Conservation (phyloP, 1,140 invertebrate species). For the Penaeus indicus region DNA sequence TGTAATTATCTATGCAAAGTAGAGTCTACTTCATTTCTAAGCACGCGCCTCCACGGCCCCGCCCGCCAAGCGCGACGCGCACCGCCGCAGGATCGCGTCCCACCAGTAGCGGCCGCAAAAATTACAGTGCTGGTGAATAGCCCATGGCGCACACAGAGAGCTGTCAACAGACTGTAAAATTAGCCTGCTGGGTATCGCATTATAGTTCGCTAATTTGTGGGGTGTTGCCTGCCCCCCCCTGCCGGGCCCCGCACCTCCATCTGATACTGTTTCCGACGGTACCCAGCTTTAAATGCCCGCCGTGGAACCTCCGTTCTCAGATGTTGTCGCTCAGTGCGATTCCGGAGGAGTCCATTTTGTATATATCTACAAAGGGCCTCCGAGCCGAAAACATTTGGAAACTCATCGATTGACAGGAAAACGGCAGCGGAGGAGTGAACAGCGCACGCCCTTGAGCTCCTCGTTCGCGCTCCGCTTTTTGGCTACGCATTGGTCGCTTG, state of each 20-base stretch:
- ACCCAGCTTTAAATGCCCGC: conserved; percentile 23
- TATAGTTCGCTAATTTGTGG: conserved; percentile 49
- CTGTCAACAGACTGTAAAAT: conserved; percentile 51
- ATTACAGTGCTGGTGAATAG: conserved; percentile 25
- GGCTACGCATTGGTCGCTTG: too few relatives aligned
- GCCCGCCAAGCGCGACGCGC: neutral
- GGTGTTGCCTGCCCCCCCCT: conserved; percentile 7
- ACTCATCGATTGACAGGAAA: too few relatives aligned
- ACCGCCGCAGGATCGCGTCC: neutral
- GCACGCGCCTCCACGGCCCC: neutral
- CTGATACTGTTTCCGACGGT: conserved; percentile 37
- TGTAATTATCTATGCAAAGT: neutral
- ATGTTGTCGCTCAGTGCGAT: neutral
- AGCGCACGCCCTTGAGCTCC: too few relatives aligned
- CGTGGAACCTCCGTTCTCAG: neutral
- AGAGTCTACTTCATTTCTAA: neutral
- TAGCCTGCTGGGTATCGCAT: conserved; percentile 50
- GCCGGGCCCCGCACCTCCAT: conserved; percentile 8
- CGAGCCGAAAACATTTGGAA: too few relatives aligned
- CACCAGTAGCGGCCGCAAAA: conserved; percentile 8
- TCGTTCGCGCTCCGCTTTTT: too few relatives aligned
- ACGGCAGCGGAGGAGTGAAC: too few relatives aligned
- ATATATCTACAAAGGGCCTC: too few relatives aligned
- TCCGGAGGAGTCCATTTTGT: too few relatives aligned
- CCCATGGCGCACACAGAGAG: conserved; percentile 21